Conservation (phyloP, 2,113 vertebrate genomes). For the Brienomyrus longianalis region DNA sequence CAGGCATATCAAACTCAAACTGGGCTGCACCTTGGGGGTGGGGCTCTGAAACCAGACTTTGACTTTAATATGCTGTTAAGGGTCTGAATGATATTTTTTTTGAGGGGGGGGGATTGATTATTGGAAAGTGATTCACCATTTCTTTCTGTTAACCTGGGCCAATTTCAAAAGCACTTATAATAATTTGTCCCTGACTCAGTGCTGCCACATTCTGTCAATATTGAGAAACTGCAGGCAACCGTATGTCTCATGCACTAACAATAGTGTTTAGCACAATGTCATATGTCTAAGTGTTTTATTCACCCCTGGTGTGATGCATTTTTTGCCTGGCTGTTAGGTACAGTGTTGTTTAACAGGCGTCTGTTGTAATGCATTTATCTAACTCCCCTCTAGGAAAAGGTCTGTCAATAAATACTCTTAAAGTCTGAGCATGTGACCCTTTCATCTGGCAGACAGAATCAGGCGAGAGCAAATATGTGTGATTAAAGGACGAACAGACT, state of each 20-base stretch:
- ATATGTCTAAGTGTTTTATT: not conserved
- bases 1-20: constrained; percentile 52
- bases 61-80: constrained; percentile 49
- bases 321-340: not conserved
- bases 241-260: constrained; percentile 42
- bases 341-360: constrained; percentile 1
- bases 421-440: not conserved
- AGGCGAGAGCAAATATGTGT: not conserved
- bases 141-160: not conserved
- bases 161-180: constrained; percentile 26
- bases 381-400: not conserved
- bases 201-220: constrained; percentile 71
- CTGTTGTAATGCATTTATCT: not conserved
- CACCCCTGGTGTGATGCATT: too few species aligned
- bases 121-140: constrained; percentile 45
- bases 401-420: not conserved
- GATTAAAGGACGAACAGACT: not conserved
- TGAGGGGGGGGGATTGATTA: constrained; percentile 47
- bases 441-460: not conserved
- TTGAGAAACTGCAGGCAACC: constrained; percentile 28
- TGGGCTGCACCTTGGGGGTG: constrained; percentile 37
- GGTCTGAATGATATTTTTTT: constrained; percentile 48
- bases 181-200: constrained; percentile 58
- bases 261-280: constrained; percentile 38
- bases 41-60: constrained; percentile 31